Conservation (phyloP, 37 sponge, comb jelly and placozoan genomes). For the Sycon ciliatum region DNA sequence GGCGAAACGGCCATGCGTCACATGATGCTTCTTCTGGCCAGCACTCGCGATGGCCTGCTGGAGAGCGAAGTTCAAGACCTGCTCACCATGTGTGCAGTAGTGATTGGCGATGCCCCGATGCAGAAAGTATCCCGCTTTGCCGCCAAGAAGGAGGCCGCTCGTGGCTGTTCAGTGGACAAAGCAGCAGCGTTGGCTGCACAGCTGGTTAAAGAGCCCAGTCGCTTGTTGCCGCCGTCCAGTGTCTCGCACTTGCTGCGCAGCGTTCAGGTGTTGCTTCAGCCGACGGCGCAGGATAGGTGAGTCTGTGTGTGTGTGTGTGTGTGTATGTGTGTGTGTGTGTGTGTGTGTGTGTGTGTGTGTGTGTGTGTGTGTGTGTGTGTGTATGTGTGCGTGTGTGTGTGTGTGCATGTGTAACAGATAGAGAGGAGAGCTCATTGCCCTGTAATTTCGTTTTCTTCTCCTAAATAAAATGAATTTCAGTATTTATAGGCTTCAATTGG, state of each 20-base stretch:
- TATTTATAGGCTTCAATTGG: too few species aligned
- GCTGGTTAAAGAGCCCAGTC: background rate
- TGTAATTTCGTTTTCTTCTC: too few species aligned
- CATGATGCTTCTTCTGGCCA: constrained; percentile 47
- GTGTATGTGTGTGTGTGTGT: background rate
- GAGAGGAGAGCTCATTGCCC: too few species aligned
- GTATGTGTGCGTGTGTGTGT: too few species aligned
- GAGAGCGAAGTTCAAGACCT: constrained; percentile 57
- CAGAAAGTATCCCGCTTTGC: too few species aligned
- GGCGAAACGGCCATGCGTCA: constrained; percentile 42
- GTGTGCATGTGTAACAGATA: too few species aligned
- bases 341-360: background rate
- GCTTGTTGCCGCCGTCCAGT: constrained; percentile 42
- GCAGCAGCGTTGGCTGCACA: too few species aligned
- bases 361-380: background rate
- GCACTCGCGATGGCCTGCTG: constrained; percentile 58
- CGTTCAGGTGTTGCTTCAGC: constrained; percentile 63
- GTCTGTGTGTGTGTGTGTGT: background rate
- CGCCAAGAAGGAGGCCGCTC: too few species aligned
- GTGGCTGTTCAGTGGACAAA: too few species aligned
- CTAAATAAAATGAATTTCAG: too few species aligned
- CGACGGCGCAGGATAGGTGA: too few species aligned
- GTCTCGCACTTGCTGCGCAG: constrained; percentile 54
- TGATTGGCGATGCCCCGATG: background rate
- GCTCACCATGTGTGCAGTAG: constrained; percentile 23